Conservation (phyloP, 2,113 vertebrate species). For the Sinocyclocheilus anophthalmus region DNA sequence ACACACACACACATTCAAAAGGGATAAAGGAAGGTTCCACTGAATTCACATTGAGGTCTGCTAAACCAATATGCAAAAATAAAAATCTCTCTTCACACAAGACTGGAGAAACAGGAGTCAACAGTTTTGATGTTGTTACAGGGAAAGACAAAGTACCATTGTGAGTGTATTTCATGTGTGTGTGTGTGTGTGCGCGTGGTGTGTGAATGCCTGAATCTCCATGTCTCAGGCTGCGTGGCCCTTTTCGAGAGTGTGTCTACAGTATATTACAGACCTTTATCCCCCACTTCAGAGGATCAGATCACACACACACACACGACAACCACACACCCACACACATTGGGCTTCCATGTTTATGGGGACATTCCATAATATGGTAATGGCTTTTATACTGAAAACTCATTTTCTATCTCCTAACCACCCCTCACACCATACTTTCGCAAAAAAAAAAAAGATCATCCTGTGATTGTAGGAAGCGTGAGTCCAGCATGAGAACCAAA, state of each 20-base stretch:
- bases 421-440: background rate
- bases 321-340: background rate
- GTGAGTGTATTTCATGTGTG: conserved; percentile 6
- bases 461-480: too few species aligned
- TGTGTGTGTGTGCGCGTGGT: background rate
- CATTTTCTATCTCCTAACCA: background rate
- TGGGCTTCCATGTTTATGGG: too few species aligned
- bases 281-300: conserved; percentile 22
- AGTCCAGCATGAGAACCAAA: too few species aligned
- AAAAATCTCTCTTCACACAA: background rate
- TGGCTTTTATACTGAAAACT: background rate
- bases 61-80: conserved; percentile 15
- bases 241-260: conserved; percentile 45
- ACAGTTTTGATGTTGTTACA: background rate
- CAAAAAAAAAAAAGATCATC: background rate
- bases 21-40: background rate
- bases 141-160: background rate
- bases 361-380: background rate
- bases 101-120: conserved; percentile 3
- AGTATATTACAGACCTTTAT: conserved; percentile 31
- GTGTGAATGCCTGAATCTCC: background rate
- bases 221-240: conserved; percentile 52
- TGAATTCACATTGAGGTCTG: background rate
- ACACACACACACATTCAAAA: background rate
- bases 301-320: background rate